Evolutionary conservation across 2,113 vertebrate species (phyloP).

Genomic region (Erythrocercus mccallii): DNA sequence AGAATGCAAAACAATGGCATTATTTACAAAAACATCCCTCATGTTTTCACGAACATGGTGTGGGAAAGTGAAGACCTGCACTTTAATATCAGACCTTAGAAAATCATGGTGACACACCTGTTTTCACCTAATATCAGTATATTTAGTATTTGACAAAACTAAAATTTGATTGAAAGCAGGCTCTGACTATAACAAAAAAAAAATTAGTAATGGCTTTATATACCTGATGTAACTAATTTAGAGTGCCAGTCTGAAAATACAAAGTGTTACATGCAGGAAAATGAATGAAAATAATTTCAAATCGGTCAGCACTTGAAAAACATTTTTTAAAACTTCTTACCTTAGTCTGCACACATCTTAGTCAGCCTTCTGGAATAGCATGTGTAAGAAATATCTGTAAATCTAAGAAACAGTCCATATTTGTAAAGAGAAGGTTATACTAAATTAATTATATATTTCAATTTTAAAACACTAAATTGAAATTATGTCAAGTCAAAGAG

Average conservation of each 20-base stretch:
- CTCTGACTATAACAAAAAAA: not conserved
- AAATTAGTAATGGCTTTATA: not conserved
- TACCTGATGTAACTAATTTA: rapidly evolving
- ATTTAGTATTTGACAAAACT: not conserved
- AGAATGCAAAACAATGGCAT: too few relatives aligned
- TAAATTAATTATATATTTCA: not conserved
- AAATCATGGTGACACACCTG: too few relatives aligned
- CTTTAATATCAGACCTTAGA: too few relatives aligned
- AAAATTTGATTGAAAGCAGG: not conserved
- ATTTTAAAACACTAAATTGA: not conserved
- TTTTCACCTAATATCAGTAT: not conserved
- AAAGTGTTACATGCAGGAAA: not conserved
- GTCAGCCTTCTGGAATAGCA: not conserved
- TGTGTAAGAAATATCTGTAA: not conserved
- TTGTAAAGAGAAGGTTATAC: not conserved
- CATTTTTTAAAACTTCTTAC: not conserved
- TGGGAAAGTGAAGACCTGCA: too few relatives aligned
- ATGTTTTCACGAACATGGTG: too few relatives aligned
- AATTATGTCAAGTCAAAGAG: not conserved
- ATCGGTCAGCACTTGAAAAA: not conserved
- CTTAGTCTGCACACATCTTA: not conserved
- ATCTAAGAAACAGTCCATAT: not conserved
- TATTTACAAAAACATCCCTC: too few relatives aligned
- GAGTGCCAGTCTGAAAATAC: not conserved
- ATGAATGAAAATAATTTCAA: not conserved